Evolutionary conservation across 2,888 invertebrate genomes (phyloP), one percentile per base, ranked within the genome.

Genomic region (Mimumesa dahlbomi): DNA sequence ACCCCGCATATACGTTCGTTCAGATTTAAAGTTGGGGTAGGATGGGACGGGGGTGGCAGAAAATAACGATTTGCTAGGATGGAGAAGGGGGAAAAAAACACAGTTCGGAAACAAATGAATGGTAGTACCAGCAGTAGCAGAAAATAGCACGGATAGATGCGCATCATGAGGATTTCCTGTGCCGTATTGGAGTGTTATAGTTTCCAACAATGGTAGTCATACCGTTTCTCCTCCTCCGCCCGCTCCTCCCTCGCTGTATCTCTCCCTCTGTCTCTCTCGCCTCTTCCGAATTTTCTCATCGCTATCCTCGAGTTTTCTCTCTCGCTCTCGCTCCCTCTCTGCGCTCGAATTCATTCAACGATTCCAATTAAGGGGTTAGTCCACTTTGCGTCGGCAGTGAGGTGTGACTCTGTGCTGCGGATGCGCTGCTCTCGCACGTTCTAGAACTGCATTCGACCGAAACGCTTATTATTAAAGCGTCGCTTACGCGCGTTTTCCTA

Each of bases 311-410:
- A 4, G 9, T 9, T 34, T 4, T 7, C 34, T 34, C 34, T 7
- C 34, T 34, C 34, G 1, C 3, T 34, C 34, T 34, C 34, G 34
- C 58, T 16, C 38, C 43, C 53, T 49, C 52, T 73, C 66, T 48
- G 58, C 70, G 67, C 65, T 77, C 77, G 75, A 79, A 79, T 79
- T 75, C 79, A 75, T 75, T 77, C 79, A 70, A 79, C 75, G 77
- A 77, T 77, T 72, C 77, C 79, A 79, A 79, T 79, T 79, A 79
- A 79, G 79, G 76, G 79, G 79, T 79, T 79, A 75, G 79, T 67
- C 77, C 77, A 79, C 77, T 79, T 79, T 79, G 63, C 72, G 79
- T 43, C 69, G 69, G 77, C 79, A 79, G 77, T 77, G 79, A 79
- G 72, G 77, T 79, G 77, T 79, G 79, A 79, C 79, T 79, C 79